Base-by-base conservation (phyloP, 1,140 invertebrate genomes). In the Pseudomyrmex dendroicus region DNA sequence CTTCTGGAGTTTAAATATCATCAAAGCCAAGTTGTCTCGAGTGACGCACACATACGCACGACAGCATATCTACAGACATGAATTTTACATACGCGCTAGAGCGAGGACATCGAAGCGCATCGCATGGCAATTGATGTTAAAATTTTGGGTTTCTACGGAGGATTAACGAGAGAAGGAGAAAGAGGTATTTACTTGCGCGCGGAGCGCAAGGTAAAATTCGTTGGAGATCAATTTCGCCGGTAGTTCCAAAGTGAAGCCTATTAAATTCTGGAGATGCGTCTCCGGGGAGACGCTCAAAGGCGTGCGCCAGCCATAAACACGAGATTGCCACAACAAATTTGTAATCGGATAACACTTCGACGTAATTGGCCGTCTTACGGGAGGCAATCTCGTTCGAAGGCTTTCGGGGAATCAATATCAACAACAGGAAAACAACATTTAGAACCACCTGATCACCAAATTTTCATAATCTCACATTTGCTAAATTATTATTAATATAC, bases 191-290 rank as follows among this genome's bases (percentile, higher is more conserved):
- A 35, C 35, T 35, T 35, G 35, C 35, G 35, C 7, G 44, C 2
- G 13, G 73, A 25, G 46, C 64, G 20, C 5, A 64, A 56, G 72
- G 76, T 66, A 80, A 80, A 74, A 70, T 80, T 80, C 15, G 54
- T n/a, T 59, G 72, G 70, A 88, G 89, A 89, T 88, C 82, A 82
- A 90, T 89, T 87, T 86, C 82, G 50, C 17, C 13, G 44, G 85
- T 86, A 88, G 88, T 88, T 90, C 89, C 89, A 89, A 90, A 90
- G 89, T 89, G 88, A 85, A 90, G 89, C 90, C 89, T 90, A 91
- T 91, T 91, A 91, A 90, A 88, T 91, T 90, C 78, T 85, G 72
- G 63, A 85, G 89, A 82, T 73, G 77, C 86, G 89, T 90, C 90
- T 89, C 84, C 84, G 59, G 83, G 70, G 88, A 88, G 89, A 84